These are phyloP conservation scores for Neogobius melanostomus DNA, from an alignment of 2,113 vertebrate species.

Conservation along the genomic window DNA sequence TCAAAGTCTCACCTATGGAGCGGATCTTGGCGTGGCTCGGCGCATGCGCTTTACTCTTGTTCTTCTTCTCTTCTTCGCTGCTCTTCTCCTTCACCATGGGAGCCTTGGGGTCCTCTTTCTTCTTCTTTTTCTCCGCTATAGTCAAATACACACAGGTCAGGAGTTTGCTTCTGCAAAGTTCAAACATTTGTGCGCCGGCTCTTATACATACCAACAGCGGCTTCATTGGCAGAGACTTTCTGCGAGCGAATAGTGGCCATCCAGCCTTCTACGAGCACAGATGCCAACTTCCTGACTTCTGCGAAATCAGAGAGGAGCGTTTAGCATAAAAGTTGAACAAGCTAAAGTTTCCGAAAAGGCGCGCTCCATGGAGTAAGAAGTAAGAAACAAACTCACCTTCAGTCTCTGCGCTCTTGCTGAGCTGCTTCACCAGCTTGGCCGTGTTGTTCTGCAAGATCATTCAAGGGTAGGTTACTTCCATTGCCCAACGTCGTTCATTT, in stretches of 20 bases:
- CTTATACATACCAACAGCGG: conserved; percentile 66
- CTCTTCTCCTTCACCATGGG: conserved; percentile 72
- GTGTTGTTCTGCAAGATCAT: conserved; percentile 86
- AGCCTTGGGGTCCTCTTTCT: conserved; percentile 83
- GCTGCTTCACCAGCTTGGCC: conserved; percentile 93
- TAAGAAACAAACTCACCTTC: conserved; percentile 78
- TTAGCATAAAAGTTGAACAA: background rate
- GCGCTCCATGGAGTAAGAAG: background rate
- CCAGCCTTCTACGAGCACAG: conserved; percentile 91
- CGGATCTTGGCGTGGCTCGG: conserved; percentile 94
- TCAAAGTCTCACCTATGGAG: conserved; percentile 81
- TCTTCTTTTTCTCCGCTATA: conserved; percentile 85
- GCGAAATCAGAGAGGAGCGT: background rate
- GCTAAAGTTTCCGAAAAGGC: background rate
- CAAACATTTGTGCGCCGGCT: too few species aligned
- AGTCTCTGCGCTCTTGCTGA: conserved; percentile 90
- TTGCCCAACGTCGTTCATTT: background rate
- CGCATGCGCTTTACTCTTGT: conserved; percentile 90
- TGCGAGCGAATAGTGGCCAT: conserved; percentile 94
- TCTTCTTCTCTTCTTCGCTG: conserved; percentile 86
- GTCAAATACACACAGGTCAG: background rate
- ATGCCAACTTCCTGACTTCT: conserved; percentile 89
- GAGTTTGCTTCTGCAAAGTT: background rate
- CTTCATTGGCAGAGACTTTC: conserved; percentile 77
- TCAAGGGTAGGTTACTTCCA: background rate